Conservation (phyloP, 2,888 invertebrate genomes). For the Stenichneumon culpator region DNA sequence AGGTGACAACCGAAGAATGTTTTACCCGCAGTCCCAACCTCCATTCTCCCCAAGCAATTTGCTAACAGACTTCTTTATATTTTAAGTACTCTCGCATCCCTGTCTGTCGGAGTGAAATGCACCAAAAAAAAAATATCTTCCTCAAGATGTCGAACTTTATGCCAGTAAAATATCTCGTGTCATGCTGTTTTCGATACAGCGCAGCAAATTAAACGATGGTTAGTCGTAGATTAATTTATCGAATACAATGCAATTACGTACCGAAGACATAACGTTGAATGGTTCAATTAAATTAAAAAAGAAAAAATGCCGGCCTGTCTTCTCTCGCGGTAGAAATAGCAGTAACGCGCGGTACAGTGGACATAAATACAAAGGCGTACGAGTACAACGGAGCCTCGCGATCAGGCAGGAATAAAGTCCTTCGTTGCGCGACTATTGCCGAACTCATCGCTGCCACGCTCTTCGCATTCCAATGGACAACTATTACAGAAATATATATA, state of each 20-base stretch:
- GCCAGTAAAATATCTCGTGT: not conserved
- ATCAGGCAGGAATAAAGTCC: conserved; percentile 28
- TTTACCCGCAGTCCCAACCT: not conserved
- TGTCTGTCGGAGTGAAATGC: not conserved
- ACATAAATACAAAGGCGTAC: conserved; percentile 11
- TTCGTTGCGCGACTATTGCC: conserved; percentile 17
- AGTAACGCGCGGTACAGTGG: conserved; percentile 23
- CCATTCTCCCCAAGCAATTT: conserved; percentile 1
- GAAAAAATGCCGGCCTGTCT: conserved; percentile 14
- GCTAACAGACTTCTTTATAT: conserved; percentile 47
- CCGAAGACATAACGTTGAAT: not conserved
- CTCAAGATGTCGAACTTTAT: not conserved
- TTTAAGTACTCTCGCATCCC: not conserved
- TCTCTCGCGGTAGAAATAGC: conserved; percentile 26
- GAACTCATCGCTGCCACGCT: not conserved
- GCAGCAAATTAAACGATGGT: not conserved
- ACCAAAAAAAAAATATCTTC: not conserved
- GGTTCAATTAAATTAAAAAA: conserved; percentile 18
- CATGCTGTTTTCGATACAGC: not conserved
- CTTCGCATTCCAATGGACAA: not conserved
- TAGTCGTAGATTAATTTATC: not conserved
- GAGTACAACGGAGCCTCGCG: conserved; percentile 3
- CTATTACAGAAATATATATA: not conserved
- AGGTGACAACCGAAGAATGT: conserved; percentile 16
- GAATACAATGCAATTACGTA: not conserved